Percentiles rank a stretch among this genome's conserved stretches.
Evolutionary conservation across 2,888 invertebrate genomes (phyloP).

Genomic region (Lycophotia porphyrea): DNA sequence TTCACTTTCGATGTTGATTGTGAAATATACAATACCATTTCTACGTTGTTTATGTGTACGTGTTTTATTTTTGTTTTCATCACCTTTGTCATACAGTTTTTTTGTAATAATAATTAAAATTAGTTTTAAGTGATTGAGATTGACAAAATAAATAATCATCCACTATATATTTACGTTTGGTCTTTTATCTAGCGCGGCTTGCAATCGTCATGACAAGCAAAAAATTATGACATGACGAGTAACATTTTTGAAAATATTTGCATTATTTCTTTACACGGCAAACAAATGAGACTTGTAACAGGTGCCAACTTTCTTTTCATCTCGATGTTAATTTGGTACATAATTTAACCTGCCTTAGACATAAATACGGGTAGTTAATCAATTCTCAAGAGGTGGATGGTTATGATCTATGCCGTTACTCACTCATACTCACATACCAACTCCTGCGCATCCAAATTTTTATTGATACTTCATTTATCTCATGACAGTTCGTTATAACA

Average conservation of each 20-base stretch:
- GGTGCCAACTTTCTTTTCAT: constrained; percentile 32
- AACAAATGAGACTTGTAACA: constrained; percentile 32
- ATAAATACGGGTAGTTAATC: constrained; percentile 9
- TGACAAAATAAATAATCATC: neutral
- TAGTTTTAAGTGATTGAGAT: neutral
- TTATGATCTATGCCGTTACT: constrained; percentile 8
- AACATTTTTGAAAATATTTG: constrained; percentile 29
- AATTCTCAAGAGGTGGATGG: constrained; percentile 12
- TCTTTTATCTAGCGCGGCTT: constrained; percentile 6
- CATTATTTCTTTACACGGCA: constrained; percentile 25
- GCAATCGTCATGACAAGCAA: constrained; percentile 29
- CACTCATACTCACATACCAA: constrained; percentile 11
- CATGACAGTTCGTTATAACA: constrained; percentile 77
- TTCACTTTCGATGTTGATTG: constrained; percentile 41
- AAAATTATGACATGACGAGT: constrained; percentile 33
- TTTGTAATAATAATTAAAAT: neutral
- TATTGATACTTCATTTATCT: constrained; percentile 70
- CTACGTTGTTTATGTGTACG: too few species aligned
- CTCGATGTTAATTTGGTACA: constrained; percentile 6
- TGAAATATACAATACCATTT: constrained; percentile 12
- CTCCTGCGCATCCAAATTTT: constrained; percentile 44
- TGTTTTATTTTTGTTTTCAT: neutral
- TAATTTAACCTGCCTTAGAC: constrained; percentile 11
- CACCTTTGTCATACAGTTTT: neutral
- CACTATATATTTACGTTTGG: neutral